Evolutionary conservation across 1,140 invertebrate genomes (phyloP).

Genomic region (Drosophila chauvacae): DNA sequence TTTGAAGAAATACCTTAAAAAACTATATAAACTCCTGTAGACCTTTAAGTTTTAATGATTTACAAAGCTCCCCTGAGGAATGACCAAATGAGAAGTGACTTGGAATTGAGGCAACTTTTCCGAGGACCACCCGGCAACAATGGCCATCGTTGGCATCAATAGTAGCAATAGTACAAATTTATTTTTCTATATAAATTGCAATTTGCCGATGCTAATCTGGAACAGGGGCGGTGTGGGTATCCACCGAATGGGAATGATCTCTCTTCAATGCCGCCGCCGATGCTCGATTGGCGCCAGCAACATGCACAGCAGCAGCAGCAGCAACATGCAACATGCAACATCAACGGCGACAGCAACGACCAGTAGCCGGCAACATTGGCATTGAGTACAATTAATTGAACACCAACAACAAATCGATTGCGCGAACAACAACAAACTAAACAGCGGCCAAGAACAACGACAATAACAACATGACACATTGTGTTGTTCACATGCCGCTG

Average conservation of each 20-base stretch:
- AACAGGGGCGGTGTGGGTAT: constrained; percentile 2
- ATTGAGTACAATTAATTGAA: constrained; percentile 81
- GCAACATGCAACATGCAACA: constrained; percentile 38
- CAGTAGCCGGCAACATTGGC: constrained; percentile 58
- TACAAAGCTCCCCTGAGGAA: not conserved
- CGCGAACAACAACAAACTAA: constrained; percentile 66
- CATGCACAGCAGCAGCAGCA: constrained; percentile 21
- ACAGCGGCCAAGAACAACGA: constrained; percentile 42
- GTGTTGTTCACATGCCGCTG: constrained; percentile 73
- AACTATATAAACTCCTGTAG: not conserved
- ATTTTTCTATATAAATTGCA: constrained; percentile 66
- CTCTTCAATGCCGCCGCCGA: constrained; percentile 57
- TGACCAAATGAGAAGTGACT: constrained; percentile 21
- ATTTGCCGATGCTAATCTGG: constrained; percentile 70
- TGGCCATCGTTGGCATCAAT: constrained; percentile 11
- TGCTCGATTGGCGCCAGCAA: constrained; percentile 60
- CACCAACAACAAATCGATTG: constrained; percentile 82
- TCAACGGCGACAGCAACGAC: constrained; percentile 21
- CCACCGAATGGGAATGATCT: constrained; percentile 6
- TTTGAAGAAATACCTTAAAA: not conserved
- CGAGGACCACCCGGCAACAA: constrained; percentile 59
- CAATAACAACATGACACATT: constrained; percentile 76
- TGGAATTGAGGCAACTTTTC: constrained; percentile 32
- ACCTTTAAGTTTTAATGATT: not conserved
- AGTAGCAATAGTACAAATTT: constrained; percentile 69